These are phyloP conservation scores for Stenolophus ochropezus DNA, from an alignment of 2,888 invertebrate genomes.

Conservation along the genomic window DNA sequence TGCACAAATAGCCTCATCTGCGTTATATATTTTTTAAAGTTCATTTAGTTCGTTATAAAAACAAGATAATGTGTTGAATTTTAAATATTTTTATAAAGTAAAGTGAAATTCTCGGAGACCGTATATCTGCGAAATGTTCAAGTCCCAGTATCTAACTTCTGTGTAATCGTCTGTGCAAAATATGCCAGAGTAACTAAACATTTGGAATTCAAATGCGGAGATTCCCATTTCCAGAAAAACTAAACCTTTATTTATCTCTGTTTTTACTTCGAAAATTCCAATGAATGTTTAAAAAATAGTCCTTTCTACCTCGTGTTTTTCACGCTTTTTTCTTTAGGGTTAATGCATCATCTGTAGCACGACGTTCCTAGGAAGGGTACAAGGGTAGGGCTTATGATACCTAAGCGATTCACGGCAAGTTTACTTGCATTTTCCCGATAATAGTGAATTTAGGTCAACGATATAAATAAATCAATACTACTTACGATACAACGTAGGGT, in stretches of 20 bases:
- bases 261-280: slow-evolving; percentile 11
- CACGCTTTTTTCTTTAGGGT: too few species aligned
- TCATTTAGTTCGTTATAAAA: background rate
- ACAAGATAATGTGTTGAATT: background rate
- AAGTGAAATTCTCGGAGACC: background rate
- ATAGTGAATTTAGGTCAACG: too few species aligned
- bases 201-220: slow-evolving; percentile 21
- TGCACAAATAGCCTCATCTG: too few species aligned
- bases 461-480: too few species aligned
- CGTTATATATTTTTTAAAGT: background rate
- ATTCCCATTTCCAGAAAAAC: background rate
- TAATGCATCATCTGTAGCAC: too few species aligned
- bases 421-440: too few species aligned
- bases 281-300: slow-evolving; percentile 46
- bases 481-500: too few species aligned
- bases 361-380: too few species aligned
- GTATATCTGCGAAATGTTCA: background rate
- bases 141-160: background rate
- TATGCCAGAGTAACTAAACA: slow-evolving; percentile 8
- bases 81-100: background rate
- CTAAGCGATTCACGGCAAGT: too few species aligned
- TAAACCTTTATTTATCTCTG: slow-evolving; percentile 21
- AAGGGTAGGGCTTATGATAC: too few species aligned
- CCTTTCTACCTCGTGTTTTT: slow-evolving; percentile 15
- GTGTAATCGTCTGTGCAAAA: background rate